Conservation (phyloP, 2,797 vertebrate genomes). For the Oreonectes daqikongensis region DNA sequence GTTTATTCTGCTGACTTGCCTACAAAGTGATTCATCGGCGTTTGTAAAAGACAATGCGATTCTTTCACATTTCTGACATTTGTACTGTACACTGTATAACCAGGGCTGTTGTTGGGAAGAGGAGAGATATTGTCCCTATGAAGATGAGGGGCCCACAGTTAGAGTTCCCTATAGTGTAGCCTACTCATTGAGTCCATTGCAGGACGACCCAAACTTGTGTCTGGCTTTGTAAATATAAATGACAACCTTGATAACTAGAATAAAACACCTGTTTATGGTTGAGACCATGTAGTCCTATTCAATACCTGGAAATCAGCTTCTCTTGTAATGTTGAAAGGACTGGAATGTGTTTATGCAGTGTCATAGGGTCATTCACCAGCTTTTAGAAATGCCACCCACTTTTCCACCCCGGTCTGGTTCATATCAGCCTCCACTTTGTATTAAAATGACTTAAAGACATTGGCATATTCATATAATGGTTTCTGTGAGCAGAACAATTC, state of each 20-base stretch:
- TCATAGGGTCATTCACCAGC: slow-evolving; percentile 12
- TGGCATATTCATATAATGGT: slow-evolving; percentile 15
- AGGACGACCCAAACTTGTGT: too few species aligned
- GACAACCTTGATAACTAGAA: neutral
- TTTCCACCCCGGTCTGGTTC: neutral
- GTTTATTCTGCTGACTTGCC: neutral
- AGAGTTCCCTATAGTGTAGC: too few species aligned
- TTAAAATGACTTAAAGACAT: slow-evolving; percentile 23
- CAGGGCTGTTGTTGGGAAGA: neutral
- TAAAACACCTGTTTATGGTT: neutral
- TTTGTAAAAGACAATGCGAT: neutral
- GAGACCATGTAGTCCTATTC: neutral
- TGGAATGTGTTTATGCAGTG: slow-evolving; percentile 8
- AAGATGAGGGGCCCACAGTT: neutral
- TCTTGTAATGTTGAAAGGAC: neutral
- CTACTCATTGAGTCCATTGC: neutral
- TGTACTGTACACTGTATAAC: neutral
- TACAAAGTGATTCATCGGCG: neutral
- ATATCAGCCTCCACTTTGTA: slow-evolving; percentile 28
- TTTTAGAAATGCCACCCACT: slow-evolving; percentile 21
- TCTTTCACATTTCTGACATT: slow-evolving; percentile 5
- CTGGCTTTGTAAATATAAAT: neutral
- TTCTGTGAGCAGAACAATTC: slow-evolving; percentile 37
- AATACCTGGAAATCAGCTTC: slow-evolving; percentile 1
- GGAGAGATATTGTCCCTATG: neutral